Evolutionary conservation across 2,113 vertebrate genomes (phyloP).

Genomic region (Oreochromis spilurus): DNA sequence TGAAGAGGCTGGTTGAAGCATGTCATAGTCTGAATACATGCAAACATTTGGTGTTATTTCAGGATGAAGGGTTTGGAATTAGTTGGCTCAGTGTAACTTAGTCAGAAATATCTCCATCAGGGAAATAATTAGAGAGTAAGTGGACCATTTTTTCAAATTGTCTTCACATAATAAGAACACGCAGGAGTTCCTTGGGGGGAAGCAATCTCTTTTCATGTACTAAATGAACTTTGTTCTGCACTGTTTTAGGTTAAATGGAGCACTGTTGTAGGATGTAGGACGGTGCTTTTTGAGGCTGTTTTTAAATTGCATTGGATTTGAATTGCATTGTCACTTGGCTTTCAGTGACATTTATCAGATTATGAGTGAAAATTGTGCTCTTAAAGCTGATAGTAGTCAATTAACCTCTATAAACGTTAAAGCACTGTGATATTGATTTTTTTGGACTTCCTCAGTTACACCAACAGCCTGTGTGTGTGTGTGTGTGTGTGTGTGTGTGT

Average conservation of each 20-base stretch:
- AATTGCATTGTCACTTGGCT: neutral
- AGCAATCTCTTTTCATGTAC: neutral
- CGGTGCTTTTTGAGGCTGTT: neutral
- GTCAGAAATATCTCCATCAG: neutral
- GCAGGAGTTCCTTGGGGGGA: neutral
- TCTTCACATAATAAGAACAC: slow-evolving; percentile 5
- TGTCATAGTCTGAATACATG: neutral
- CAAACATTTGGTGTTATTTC: neutral
- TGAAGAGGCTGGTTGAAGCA: neutral
- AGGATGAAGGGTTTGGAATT: neutral
- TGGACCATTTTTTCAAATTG: slow-evolving; percentile 3
- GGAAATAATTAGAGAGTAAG: slow-evolving; percentile 22
- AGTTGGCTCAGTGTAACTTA: neutral
- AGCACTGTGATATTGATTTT: neutral
- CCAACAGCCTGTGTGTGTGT: neutral
- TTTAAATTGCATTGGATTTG: neutral
- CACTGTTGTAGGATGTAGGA: neutral
- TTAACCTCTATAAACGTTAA: neutral
- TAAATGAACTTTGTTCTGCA: neutral
- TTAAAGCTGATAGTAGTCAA: neutral
- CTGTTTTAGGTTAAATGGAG: neutral
- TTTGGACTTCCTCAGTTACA: neutral
- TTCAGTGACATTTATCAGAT: neutral
- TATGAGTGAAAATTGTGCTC: neutral
- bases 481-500: neutral